Evolutionary conservation across 2,113 vertebrate genomes (phyloP).

Genomic region (Felis chaus): DNA sequence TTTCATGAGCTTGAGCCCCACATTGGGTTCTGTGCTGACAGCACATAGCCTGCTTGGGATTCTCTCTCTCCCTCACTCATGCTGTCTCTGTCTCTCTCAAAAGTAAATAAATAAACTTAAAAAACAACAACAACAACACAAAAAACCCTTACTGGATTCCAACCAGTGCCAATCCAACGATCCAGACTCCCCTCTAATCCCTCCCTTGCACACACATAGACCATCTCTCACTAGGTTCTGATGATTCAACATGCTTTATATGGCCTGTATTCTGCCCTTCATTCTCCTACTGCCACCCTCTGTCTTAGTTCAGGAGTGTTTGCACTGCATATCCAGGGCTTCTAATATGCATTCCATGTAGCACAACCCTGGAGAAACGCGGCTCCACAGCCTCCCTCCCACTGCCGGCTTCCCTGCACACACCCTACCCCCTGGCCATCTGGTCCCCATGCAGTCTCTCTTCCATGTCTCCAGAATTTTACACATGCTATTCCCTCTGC

Average conservation of each 20-base stretch:
- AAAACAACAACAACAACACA: neutral
- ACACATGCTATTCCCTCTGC: neutral
- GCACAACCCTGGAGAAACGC: neutral
- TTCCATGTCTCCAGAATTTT: neutral
- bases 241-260: neutral
- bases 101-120: too few relatives aligned
- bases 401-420: neutral
- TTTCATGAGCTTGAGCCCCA: too few relatives aligned
- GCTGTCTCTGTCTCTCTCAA: too few relatives aligned
- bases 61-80: too few relatives aligned
- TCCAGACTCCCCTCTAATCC: neutral
- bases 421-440: rapidly evolving
- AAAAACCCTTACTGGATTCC: neutral
- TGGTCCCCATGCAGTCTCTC: neutral
- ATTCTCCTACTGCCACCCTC: neutral
- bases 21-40: too few relatives aligned
- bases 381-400: neutral
- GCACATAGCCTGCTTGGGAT: too few relatives aligned
- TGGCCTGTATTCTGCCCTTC: neutral
- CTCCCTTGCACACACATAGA: rapidly evolving
- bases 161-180: neutral
- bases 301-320: neutral
- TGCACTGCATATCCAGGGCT: neutral
- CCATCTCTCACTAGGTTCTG: neutral
- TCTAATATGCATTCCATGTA: neutral